Percentiles rank a stretch among this genome's conserved stretches.
phyloP scores from a whole-genome alignment of 2,888 invertebrate genomes.

The Mongoloraphidia duomilia region DNA sequence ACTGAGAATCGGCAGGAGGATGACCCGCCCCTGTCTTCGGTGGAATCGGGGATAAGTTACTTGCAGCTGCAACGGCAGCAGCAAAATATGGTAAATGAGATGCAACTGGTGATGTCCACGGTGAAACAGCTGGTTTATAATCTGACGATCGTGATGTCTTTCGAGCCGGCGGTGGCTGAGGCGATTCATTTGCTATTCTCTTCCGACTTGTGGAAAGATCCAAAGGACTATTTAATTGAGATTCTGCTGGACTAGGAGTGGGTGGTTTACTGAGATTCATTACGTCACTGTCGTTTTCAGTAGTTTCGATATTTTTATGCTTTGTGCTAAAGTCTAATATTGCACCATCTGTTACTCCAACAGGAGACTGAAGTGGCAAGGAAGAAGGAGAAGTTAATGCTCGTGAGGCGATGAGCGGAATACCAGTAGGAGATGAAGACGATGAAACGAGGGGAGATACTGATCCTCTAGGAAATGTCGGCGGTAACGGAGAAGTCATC shows the following conservation, averaged over 20 bases:
- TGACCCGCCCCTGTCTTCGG: slow-evolving; percentile 38
- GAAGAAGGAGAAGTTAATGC: slow-evolving; percentile 31
- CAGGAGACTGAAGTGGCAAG: slow-evolving; percentile 40
- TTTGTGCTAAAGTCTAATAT: slow-evolving; percentile 75
- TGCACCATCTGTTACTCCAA: slow-evolving; percentile 35
- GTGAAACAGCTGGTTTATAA: slow-evolving; percentile 54
- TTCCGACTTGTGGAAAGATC: slow-evolving; percentile 68
- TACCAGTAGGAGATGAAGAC: slow-evolving; percentile 45
- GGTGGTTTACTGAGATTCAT: slow-evolving; percentile 57
- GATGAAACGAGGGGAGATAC: slow-evolving; percentile 56
- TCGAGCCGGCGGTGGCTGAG: slow-evolving; percentile 42
- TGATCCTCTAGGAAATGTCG: slow-evolving; percentile 31
- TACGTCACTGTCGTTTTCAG: slow-evolving; percentile 48
- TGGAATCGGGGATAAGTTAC: slow-evolving; percentile 52
- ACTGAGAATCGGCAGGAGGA: slow-evolving; percentile 29
- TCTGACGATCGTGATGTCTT: slow-evolving; percentile 53
- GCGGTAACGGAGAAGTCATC: slow-evolving; percentile 44
- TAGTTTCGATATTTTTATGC: slow-evolving; percentile 26
- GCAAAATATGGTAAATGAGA: slow-evolving; percentile 71
- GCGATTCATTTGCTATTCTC: slow-evolving; percentile 48
- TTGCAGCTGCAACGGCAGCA: slow-evolving; percentile 60
- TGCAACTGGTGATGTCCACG: slow-evolving; percentile 64
- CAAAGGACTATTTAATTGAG: slow-evolving; percentile 50
- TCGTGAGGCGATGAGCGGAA: slow-evolving; percentile 30
- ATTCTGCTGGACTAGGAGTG: slow-evolving; percentile 37